A percentile compares a stretch with the other conserved stretches of the same genome.
Evolutionary conservation across 2,113 vertebrate genomes (phyloP).

Genomic region (Trachemys scripta): DNA sequence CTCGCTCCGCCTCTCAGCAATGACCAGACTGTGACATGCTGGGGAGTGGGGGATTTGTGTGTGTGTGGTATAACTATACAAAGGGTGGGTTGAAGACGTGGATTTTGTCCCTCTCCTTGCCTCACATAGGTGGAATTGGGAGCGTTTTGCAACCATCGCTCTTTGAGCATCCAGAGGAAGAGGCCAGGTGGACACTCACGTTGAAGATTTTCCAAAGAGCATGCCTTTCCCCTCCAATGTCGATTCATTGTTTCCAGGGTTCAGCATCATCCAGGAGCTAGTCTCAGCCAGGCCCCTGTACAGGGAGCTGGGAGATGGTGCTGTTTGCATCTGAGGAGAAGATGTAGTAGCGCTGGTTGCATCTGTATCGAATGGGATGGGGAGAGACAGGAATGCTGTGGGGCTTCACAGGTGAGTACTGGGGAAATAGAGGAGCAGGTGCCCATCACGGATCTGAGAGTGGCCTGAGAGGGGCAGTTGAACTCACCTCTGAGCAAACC

Average conservation of each 20-base stretch:
- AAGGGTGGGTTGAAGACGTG: background rate
- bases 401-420: background rate
- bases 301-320: background rate
- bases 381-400: background rate
- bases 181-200: background rate
- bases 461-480: background rate
- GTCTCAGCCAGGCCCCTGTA: background rate
- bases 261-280: background rate
- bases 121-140: background rate
- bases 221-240: background rate
- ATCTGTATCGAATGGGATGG: background rate
- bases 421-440: background rate
- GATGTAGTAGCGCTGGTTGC: background rate
- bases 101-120: background rate
- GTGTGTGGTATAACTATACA: background rate
- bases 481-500: background rate
- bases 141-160: background rate
- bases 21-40: background rate
- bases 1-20: rapidly evolving
- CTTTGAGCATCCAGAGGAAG: background rate
- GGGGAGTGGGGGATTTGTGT: background rate
- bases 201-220: background rate
- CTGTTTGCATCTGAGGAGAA: rapidly evolving
- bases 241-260: background rate
- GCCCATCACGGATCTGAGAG: background rate